Evolutionary conservation across 2,888 invertebrate genomes (phyloP).

Genomic region (Drosophila testacea): DNA sequence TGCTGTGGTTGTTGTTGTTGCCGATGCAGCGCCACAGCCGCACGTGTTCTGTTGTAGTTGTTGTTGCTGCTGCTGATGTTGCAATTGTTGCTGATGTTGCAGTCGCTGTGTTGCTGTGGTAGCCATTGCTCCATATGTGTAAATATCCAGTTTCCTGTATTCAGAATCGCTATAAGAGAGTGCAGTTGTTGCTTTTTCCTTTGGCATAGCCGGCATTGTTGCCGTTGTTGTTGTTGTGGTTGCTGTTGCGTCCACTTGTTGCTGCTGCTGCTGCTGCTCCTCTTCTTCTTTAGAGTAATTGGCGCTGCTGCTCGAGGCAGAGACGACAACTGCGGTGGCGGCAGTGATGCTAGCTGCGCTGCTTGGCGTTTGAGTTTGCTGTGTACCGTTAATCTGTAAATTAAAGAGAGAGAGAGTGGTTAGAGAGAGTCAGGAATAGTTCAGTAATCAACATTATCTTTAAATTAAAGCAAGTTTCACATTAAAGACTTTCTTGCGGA

Average conservation of each 20-base stretch:
- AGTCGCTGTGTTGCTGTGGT: slow-evolving; percentile 61
- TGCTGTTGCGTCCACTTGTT: slow-evolving; percentile 40
- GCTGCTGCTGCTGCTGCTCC: slow-evolving; percentile 51
- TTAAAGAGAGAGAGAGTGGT: too few species aligned
- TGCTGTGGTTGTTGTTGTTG: slow-evolving; percentile 29
- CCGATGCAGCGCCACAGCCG: slow-evolving; percentile 51
- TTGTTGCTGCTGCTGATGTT: too few species aligned
- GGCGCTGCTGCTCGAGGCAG: slow-evolving; percentile 71
- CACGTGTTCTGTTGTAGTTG: slow-evolving; percentile 55
- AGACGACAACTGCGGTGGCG: slow-evolving; percentile 60
- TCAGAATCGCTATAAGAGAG: slow-evolving; percentile 83
- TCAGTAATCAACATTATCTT: neutral
- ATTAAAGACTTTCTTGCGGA: too few species aligned
- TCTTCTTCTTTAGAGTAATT: slow-evolving; percentile 49
- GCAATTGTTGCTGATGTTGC: slow-evolving; percentile 57
- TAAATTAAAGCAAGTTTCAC: too few species aligned
- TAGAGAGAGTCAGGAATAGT: slow-evolving; percentile 1
- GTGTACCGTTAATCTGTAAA: slow-evolving; percentile 73
- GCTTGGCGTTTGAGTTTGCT: slow-evolving; percentile 68
- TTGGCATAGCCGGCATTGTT: slow-evolving; percentile 85
- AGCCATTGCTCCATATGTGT: slow-evolving; percentile 61
- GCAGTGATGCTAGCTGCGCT: slow-evolving; percentile 63
- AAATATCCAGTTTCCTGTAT: slow-evolving; percentile 78
- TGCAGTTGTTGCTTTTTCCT: slow-evolving; percentile 84
- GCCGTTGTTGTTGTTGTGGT: slow-evolving; percentile 52